Evolutionary conservation across 2,888 invertebrate genomes (phyloP).

Genomic region (Pristionchus fissidentatus): DNA sequence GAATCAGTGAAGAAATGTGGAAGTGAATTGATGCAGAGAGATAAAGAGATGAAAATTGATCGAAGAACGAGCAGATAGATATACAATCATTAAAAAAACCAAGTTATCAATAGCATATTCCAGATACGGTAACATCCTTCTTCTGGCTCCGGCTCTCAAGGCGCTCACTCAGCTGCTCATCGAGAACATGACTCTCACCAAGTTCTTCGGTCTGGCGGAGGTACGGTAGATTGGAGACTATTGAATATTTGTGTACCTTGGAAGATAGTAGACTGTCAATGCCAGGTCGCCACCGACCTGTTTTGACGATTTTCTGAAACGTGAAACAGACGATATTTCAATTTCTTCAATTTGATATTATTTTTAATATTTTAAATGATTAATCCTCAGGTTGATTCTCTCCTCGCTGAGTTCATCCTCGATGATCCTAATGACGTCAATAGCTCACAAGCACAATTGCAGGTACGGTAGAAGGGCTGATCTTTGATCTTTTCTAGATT

Average conservation of each 20-base stretch:
- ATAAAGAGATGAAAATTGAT: not conserved
- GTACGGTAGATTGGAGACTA: conserved; percentile 48
- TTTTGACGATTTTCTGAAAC: not conserved
- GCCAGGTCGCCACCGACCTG: not conserved
- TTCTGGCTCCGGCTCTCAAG: conserved; percentile 73
- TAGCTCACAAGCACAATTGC: conserved; percentile 37
- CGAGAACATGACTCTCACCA: conserved; percentile 75
- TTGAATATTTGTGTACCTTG: not conserved
- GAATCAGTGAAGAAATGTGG: not conserved
- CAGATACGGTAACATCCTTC: conserved; percentile 68
- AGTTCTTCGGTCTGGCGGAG: conserved; percentile 74
- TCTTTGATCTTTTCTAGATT: conserved; percentile 1
- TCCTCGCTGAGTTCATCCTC: conserved; percentile 73
- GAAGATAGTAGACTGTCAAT: not conserved
- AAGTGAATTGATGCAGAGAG: not conserved
- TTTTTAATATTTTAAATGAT: not conserved
- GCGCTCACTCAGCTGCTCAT: conserved; percentile 74
- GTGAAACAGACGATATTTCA: not conserved
- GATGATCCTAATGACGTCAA: conserved; percentile 69
- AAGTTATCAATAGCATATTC: not conserved
- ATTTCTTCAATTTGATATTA: not conserved
- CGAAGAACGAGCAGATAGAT: not conserved
- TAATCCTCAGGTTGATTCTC: conserved; percentile 66
- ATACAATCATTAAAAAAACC: not conserved
- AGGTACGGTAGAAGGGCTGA: conserved; percentile 8